phyloP scores from a whole-genome alignment of 2,113 vertebrate species.

The Eleginops maclovinus region DNA sequence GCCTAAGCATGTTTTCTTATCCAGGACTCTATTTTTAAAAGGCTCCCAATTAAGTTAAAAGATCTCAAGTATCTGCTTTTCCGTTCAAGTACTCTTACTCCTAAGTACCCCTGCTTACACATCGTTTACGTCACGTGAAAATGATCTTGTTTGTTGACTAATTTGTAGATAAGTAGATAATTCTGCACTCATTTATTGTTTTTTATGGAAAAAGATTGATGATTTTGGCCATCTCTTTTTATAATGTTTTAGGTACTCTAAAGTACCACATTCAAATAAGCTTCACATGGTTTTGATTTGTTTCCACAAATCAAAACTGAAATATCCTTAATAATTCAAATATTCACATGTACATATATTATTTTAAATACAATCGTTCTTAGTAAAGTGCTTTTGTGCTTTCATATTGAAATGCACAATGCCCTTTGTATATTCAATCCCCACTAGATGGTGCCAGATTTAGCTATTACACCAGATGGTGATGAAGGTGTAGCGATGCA shows the following conservation, averaged over 20 bases:
- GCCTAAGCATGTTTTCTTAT: background rate
- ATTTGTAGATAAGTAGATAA: background rate
- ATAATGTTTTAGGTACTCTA: background rate
- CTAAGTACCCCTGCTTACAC: background rate
- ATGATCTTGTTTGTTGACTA: slow-evolving; percentile 13
- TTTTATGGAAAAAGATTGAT: background rate
- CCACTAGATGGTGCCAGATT: slow-evolving; percentile 86
- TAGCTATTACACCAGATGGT: slow-evolving; percentile 46
- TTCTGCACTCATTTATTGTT: background rate
- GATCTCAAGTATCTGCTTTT: background rate
- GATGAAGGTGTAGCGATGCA: slow-evolving; percentile 24
- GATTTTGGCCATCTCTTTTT: background rate
- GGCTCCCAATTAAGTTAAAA: background rate
- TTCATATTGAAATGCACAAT: background rate
- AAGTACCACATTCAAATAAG: background rate
- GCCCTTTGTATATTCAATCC: slow-evolving; percentile 15
- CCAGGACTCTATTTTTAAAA: background rate
- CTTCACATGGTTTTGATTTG: background rate
- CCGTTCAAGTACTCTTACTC: background rate
- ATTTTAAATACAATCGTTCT: background rate
- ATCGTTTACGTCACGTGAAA: slow-evolving; percentile 9
- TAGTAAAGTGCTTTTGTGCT: background rate
- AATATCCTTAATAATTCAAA: slow-evolving; percentile 1
- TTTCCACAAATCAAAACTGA: background rate
- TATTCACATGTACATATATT: background rate